Evolutionary conservation across 2,113 vertebrate species (phyloP).

Genomic region (Maylandia zebra): DNA sequence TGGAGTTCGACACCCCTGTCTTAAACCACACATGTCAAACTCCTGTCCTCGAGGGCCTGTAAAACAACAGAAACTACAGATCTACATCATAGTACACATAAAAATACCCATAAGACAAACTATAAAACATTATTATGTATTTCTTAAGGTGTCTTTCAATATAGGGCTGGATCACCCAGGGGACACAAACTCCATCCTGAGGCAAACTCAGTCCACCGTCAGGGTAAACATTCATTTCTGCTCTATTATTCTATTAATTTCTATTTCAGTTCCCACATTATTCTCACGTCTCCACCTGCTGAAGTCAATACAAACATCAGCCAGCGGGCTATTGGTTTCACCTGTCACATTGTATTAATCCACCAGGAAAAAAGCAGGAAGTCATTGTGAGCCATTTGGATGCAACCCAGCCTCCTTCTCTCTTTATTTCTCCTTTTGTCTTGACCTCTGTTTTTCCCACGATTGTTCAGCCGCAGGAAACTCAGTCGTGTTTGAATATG

Average conservation of each 20-base stretch:
- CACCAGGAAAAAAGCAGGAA: constrained; percentile 56
- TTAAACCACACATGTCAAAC: no score
- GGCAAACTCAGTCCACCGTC: background rate
- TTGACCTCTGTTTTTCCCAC: constrained; percentile 71
- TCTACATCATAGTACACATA: background rate
- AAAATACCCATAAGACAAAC: background rate
- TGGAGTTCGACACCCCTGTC: no score
- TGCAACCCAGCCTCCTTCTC: constrained; percentile 15
- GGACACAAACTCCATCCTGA: background rate
- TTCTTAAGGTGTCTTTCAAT: background rate
- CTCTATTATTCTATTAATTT: background rate
- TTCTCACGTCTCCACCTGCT: constrained; percentile 52
- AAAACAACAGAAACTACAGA: background rate
- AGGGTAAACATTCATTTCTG: background rate
- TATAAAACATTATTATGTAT: background rate
- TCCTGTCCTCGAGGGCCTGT: no score
- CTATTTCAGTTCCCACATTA: constrained; percentile 20
- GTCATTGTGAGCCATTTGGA: constrained; percentile 55
- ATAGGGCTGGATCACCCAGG: background rate
- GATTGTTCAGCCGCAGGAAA: constrained; percentile 73
- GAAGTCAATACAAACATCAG: constrained; percentile 29
- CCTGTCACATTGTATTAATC: constrained; percentile 61
- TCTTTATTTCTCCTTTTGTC: constrained; percentile 58
- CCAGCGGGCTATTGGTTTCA: constrained; percentile 53
- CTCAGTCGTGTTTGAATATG: constrained; percentile 38